These are phyloP conservation scores for Eudyptes chrysolophus DNA, from an alignment of 2,113 vertebrate genomes.

Conservation along the genomic window DNA sequence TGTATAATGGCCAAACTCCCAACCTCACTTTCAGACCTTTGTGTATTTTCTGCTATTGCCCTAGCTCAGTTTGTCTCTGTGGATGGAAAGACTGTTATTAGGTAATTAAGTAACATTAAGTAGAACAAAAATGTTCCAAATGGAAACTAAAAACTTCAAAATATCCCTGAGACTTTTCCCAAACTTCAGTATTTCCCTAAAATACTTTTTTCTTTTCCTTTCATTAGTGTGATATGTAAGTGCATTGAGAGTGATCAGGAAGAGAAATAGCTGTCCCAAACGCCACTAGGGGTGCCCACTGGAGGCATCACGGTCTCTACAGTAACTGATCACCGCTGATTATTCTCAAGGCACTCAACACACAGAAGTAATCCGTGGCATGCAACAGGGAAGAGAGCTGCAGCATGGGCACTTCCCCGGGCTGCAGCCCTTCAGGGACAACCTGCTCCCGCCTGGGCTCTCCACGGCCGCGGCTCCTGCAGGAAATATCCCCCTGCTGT, in stretches of 20 bases:
- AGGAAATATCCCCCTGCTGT: not conserved
- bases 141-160: not conserved
- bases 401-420: accelerated
- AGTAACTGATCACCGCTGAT: not conserved
- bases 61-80: not conserved
- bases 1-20: not conserved
- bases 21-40: not conserved
- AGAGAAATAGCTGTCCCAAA: not conserved
- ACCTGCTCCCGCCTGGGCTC: not conserved
- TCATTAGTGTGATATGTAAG: not conserved
- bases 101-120: not conserved
- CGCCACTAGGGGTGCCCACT: accelerated
- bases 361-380: not conserved
- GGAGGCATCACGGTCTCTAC: accelerated
- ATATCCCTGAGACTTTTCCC: not conserved
- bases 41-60: not conserved
- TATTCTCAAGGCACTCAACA: not conserved
- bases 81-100: not conserved
- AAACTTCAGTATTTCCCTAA: not conserved
- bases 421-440: not conserved
- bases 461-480: accelerated
- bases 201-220: not conserved
- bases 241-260: not conserved
- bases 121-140: not conserved
- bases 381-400: not conserved